Evolutionary conservation across 1,140 invertebrate genomes (phyloP).

Genomic region (Phortica variegata): DNA sequence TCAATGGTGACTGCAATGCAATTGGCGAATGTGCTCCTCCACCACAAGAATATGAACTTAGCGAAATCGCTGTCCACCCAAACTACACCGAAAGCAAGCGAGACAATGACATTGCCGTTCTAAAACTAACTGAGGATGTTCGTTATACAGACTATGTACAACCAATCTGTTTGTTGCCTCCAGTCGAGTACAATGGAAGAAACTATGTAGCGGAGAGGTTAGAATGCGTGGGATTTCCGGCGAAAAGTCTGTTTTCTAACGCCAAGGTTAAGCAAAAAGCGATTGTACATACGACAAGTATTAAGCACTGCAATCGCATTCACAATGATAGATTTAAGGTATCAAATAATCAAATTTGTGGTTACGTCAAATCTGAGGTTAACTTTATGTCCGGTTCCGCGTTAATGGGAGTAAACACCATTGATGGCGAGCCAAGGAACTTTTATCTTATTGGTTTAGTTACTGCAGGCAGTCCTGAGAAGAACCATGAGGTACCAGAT

Average conservation of each 20-base stretch:
- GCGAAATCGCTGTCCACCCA: slow-evolving; percentile 16
- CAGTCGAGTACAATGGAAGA: neutral
- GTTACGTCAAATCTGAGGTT: neutral
- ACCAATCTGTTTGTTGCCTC: slow-evolving; percentile 11
- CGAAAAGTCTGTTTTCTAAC: too few relatives aligned
- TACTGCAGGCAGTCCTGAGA: neutral
- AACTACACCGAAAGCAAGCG: neutral
- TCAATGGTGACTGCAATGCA: neutral
- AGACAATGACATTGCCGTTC: slow-evolving; percentile 13
- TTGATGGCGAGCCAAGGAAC: neutral
- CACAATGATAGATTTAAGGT: too few relatives aligned
- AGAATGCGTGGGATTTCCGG: slow-evolving; percentile 7
- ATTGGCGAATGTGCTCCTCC: neutral
- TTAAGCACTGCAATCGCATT: neutral
- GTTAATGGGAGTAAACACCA: slow-evolving; percentile 11
- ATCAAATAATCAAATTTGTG: slow-evolving; percentile 8
- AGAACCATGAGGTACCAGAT: neutral
- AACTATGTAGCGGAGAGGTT: slow-evolving; percentile 4
- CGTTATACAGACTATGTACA: slow-evolving; percentile 1
- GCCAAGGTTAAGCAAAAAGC: slow-evolving; percentile 2
- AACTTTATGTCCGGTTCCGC: slow-evolving; percentile 9
- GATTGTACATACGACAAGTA: slow-evolving; percentile 2
- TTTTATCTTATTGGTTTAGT: slow-evolving; percentile 13
- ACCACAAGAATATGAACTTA: slow-evolving; percentile 1
- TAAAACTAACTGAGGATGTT: slow-evolving; percentile 3